phyloP scores from a whole-genome alignment of 2,797 vertebrate species.

The Hemibagrus guttatus region DNA sequence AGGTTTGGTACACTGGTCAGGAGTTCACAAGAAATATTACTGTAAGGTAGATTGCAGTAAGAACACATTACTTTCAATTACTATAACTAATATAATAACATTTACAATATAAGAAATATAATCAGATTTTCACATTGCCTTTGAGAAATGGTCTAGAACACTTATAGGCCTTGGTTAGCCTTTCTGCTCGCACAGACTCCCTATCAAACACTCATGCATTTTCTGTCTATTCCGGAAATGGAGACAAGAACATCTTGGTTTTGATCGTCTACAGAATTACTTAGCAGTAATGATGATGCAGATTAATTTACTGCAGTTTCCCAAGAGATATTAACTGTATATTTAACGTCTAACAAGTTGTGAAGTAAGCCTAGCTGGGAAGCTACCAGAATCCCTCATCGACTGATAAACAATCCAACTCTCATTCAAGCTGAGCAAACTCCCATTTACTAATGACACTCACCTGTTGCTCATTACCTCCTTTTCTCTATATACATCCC shows the following conservation, averaged over 20 bases:
- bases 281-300: neutral
- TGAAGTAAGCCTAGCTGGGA: neutral
- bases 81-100: neutral
- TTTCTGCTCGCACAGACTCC: conserved; percentile 1
- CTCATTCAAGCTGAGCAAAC: neutral
- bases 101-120: neutral
- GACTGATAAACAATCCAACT: neutral
- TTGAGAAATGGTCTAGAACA: neutral
- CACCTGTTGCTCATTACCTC: neutral
- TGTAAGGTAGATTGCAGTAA: neutral
- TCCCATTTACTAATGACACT: neutral
- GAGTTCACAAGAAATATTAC: neutral
- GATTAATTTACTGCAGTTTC: too few species aligned
- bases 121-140: conserved; percentile 1
- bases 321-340: neutral
- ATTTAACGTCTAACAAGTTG: neutral
- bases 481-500: neutral
- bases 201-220: neutral
- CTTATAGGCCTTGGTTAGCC: neutral
- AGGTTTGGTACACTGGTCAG: neutral
- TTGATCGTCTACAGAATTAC: neutral
- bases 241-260: neutral
- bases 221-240: neutral
- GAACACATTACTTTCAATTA: neutral
- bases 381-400: too few species aligned